Conservation (phyloP, 2,113 vertebrate species). For the Neotoma lepida region DNA sequence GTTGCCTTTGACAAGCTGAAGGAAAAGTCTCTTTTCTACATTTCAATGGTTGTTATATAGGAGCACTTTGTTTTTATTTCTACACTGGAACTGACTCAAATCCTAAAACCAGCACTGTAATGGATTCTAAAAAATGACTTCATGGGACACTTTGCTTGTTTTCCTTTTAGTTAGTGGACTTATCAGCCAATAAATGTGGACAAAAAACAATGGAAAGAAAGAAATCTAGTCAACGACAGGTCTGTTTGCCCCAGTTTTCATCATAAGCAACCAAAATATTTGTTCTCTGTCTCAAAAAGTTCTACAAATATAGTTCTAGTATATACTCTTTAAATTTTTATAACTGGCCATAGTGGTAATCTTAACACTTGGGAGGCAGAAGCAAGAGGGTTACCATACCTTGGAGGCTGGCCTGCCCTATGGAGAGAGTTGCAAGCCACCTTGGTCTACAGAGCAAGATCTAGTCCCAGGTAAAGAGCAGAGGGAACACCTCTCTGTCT, state of each 20-base stretch:
- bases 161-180: background rate
- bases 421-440: background rate
- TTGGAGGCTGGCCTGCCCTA: background rate
- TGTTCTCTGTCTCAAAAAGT: background rate
- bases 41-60: background rate
- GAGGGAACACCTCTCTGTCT: background rate
- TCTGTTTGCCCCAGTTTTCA: background rate
- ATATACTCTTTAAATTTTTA: background rate
- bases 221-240: background rate
- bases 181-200: background rate
- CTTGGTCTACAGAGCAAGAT: background rate
- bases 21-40: background rate
- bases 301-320: background rate
- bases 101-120: conserved; percentile 26
- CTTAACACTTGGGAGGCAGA: background rate
- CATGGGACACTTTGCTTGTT: background rate
- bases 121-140: background rate
- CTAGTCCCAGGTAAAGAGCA: background rate
- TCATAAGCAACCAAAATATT: background rate
- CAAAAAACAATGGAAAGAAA: background rate
- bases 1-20: conserved; percentile 73
- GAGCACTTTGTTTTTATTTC: background rate
- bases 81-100: background rate
- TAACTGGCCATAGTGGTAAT: background rate
- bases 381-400: background rate